Conservation (phyloP, 1,140 invertebrate genomes). For the Zaprionus lachaisei region DNA sequence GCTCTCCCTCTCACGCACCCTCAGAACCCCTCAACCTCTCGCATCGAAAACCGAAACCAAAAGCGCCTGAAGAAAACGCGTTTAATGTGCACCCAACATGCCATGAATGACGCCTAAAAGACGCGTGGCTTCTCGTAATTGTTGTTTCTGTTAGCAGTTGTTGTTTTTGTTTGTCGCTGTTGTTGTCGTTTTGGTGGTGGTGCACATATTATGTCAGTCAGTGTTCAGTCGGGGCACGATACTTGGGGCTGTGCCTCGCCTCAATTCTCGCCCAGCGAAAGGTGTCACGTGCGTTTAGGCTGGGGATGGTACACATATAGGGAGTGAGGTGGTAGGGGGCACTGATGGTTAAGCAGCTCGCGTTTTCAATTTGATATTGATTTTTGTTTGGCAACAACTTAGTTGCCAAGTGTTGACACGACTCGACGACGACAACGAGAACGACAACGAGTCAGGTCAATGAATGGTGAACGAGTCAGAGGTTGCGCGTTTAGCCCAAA, state of each 20-base stretch:
- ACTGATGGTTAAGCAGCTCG: constrained; percentile 37
- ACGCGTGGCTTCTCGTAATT: constrained; percentile 50
- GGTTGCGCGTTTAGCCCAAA: constrained; percentile 19
- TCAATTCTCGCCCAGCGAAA: constrained; percentile 37
- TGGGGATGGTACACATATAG: neutral
- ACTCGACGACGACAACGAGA: constrained; percentile 15
- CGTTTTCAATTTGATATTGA: constrained; percentile 57
- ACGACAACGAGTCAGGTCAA: constrained; percentile 31
- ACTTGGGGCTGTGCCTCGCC: constrained; percentile 17
- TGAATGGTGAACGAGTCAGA: constrained; percentile 23
- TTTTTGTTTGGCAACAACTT: constrained; percentile 50
- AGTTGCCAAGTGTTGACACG: constrained; percentile 56
- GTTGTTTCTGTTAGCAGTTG: constrained; percentile 27
- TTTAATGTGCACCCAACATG: constrained; percentile 68
- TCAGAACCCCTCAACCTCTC: constrained; percentile 42
- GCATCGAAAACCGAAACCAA: constrained; percentile 14
- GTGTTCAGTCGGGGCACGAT: constrained; percentile 11
- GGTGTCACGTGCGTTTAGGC: constrained; percentile 52
- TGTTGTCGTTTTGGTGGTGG: neutral
- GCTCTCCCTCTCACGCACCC: constrained; percentile 28
- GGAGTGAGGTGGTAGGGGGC: neutral
- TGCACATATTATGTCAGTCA: constrained; percentile 41
- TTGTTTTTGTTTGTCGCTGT: constrained; percentile 35
- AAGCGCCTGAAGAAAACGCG: constrained; percentile 38
- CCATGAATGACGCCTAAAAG: constrained; percentile 81